A percentile compares a stretch with the other conserved stretches of the same genome.
phyloP scores from a whole-genome alignment of 2,797 vertebrate genomes.

The Cirrhinus mrigala region DNA sequence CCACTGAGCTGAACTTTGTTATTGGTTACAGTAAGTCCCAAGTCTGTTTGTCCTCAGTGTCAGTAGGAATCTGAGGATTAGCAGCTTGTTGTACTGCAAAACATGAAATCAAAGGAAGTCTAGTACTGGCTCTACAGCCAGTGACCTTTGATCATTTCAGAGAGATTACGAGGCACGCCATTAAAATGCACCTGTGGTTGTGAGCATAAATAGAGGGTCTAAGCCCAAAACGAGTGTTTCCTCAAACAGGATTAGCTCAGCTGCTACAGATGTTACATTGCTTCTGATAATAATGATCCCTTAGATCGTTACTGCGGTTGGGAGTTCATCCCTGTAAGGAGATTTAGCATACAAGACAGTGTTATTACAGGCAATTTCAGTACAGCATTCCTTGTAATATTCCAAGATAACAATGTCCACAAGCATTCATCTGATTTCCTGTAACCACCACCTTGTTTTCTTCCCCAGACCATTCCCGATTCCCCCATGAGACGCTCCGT shows the following conservation, averaged over 20 bases:
- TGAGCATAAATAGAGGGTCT: conserved; percentile 32
- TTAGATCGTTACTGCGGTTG: conserved; percentile 13
- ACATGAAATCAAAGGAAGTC: conserved; percentile 53
- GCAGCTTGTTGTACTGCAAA: conserved; percentile 34
- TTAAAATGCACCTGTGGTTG: conserved; percentile 38
- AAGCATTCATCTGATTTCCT: conserved; percentile 21
- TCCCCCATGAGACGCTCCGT: conserved; percentile 90
- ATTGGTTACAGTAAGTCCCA: conserved; percentile 22
- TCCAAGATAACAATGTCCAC: conserved; percentile 12
- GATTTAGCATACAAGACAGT: not conserved
- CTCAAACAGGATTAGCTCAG: conserved; percentile 37
- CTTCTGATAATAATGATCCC: conserved; percentile 31
- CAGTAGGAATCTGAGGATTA: conserved; percentile 32
- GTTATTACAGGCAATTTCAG: conserved; percentile 8
- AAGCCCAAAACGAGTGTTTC: conserved; percentile 42
- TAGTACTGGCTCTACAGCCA: conserved; percentile 22
- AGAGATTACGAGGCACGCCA: conserved; percentile 17
- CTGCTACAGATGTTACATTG: conserved; percentile 38
- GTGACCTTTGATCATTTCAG: conserved; percentile 51
- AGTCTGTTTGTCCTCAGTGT: not conserved
- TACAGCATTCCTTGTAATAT: conserved; percentile 31
- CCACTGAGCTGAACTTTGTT: not conserved
- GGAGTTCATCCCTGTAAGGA: conserved; percentile 9
- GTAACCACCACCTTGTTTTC: conserved; percentile 12
- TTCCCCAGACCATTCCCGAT: conserved; percentile 84